A percentile compares a stretch with the other conserved stretches of the same genome.
phyloP scores from a whole-genome alignment of 2,888 invertebrate species.

The Synergus umbraculus region DNA sequence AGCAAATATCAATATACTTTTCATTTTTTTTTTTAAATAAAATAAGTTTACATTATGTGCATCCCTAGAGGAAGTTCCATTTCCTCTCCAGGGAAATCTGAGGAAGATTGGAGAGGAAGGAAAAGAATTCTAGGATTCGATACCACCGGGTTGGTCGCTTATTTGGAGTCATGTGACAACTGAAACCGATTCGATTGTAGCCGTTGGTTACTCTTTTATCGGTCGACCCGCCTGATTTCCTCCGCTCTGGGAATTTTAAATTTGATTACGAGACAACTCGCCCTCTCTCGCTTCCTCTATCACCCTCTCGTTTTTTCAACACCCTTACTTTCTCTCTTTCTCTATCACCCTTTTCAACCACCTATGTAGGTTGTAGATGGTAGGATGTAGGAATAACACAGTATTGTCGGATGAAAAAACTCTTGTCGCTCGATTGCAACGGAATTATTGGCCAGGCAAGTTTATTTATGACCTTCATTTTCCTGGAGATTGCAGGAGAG shows the following conservation, averaged over 20 bases:
- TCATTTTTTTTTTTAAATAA: conserved; percentile 1
- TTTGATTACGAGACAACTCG: conserved; percentile 66
- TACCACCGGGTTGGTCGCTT: conserved; percentile 60
- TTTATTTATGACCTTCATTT: conserved; percentile 74
- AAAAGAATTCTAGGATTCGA: conserved; percentile 48
- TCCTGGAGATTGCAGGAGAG: conserved; percentile 54
- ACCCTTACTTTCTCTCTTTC: conserved; percentile 49
- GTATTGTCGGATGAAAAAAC: conserved; percentile 63
- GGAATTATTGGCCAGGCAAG: conserved; percentile 71
- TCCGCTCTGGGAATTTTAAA: conserved; percentile 70
- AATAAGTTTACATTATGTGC: conserved; percentile 30
- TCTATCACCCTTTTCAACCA: conserved; percentile 55
- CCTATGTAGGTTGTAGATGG: conserved; percentile 45
- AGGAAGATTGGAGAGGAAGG: conserved; percentile 48
- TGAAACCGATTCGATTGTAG: conserved; percentile 67
- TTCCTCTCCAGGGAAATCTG: conserved; percentile 57
- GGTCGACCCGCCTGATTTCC: conserved; percentile 58
- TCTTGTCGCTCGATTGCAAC: conserved; percentile 67
- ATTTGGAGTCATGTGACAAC: conserved; percentile 69
- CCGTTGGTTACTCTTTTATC: conserved; percentile 71
- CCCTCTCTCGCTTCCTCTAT: conserved; percentile 46
- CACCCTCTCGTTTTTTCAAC: conserved; percentile 46
- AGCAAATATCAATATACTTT: neutral
- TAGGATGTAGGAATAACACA: neutral
- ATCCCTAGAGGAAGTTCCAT: conserved; percentile 37